These are phyloP conservation scores for Pogoniulus pusillus DNA, from an alignment of 2,797 vertebrate genomes.

Conservation along the genomic window DNA sequence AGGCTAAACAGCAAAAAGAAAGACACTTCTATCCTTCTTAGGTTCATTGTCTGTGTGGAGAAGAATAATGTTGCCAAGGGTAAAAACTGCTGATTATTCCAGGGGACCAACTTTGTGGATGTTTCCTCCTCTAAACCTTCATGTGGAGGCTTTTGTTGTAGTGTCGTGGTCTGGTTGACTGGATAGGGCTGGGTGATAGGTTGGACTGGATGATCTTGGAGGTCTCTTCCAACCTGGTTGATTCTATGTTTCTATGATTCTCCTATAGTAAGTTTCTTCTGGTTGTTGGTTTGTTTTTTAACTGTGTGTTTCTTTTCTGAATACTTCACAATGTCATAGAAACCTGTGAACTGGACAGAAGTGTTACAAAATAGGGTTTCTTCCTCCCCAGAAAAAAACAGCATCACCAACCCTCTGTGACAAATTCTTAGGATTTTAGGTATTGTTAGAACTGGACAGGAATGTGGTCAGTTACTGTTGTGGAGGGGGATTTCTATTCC, in stretches of 20 bases:
- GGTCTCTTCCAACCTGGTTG: too few species aligned
- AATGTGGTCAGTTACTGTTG: background rate
- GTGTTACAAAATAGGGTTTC: background rate
- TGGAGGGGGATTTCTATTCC: too few species aligned
- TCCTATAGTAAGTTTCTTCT: accelerated
- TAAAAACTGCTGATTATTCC: background rate
- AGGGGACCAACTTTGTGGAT: background rate
- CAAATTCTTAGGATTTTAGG: background rate
- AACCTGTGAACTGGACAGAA: background rate
- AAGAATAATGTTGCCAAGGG: background rate
- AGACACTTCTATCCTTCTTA: too few species aligned
- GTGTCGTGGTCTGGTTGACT: too few species aligned
- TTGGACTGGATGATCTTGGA: too few species aligned
- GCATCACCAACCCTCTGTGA: background rate
- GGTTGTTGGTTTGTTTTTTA: background rate
- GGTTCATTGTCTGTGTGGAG: too few species aligned
- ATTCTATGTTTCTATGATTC: too few species aligned
- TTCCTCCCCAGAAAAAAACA: background rate
- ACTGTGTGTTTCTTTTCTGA: background rate
- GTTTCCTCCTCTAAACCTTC: background rate
- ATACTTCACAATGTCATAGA: background rate
- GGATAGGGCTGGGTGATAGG: too few species aligned
- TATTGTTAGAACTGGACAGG: background rate
- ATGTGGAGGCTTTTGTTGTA: background rate
- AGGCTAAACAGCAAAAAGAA: too few species aligned